Conservation (phyloP, 2,888 invertebrate genomes). For the Cheilosia scutellata region DNA sequence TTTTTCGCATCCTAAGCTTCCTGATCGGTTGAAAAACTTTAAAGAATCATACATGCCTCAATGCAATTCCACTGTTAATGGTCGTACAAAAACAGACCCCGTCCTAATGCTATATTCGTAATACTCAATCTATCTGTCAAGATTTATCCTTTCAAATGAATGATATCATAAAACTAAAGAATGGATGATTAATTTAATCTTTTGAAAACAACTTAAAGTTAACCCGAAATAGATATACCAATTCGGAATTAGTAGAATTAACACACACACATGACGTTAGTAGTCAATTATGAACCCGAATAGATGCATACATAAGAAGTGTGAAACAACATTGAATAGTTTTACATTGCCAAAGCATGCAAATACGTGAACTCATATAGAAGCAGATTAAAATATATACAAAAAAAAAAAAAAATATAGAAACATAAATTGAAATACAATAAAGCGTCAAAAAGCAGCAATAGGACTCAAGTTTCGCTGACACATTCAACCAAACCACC, state of each 20-base stretch:
- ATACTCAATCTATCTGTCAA: too few relatives aligned
- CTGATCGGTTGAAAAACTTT: too few relatives aligned
- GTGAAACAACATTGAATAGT: constrained; percentile 53
- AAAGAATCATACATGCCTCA: too few relatives aligned
- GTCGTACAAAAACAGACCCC: too few relatives aligned
- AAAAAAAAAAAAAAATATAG: constrained; percentile 8
- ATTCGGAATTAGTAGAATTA: constrained; percentile 3
- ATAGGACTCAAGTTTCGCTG: constrained; percentile 29
- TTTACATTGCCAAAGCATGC: constrained; percentile 38
- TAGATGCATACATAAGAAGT: neutral
- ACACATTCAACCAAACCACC: constrained; percentile 46
- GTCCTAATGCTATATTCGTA: too few relatives aligned
- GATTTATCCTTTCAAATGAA: too few relatives aligned
- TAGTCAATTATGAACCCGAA: neutral
- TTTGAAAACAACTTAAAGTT: neutral
- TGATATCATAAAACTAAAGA: too few relatives aligned
- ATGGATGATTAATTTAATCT: neutral
- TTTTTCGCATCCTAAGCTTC: too few relatives aligned
- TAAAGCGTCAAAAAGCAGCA: constrained; percentile 32
- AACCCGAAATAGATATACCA: neutral
- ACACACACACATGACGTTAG: constrained; percentile 4
- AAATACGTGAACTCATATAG: constrained; percentile 28
- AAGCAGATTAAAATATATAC: constrained; percentile 4
- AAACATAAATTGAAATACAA: constrained; percentile 35
- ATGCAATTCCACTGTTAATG: too few relatives aligned